Evolutionary conservation across 2,888 invertebrate species (phyloP).

Genomic region (Endomychus coccineus): DNA sequence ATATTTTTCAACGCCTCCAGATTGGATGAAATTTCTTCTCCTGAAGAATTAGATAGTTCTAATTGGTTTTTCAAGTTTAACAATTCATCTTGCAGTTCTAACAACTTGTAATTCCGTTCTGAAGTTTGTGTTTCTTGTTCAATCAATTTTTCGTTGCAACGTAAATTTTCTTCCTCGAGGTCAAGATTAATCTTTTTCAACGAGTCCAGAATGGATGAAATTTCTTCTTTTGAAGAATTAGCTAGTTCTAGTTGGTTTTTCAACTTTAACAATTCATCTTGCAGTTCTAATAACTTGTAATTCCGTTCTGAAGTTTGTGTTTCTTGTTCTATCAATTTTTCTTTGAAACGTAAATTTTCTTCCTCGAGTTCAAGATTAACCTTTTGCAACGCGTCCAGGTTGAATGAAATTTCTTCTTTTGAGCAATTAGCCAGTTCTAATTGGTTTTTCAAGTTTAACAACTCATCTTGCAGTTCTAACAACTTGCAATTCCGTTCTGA

Average conservation of each 20-base stretch:
- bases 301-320: background rate
- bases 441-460: too few species aligned
- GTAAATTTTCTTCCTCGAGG: too few species aligned
- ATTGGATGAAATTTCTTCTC: background rate
- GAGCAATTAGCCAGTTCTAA: too few species aligned
- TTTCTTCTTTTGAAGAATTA: too few species aligned
- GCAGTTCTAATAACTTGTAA: background rate
- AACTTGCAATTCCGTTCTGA: background rate
- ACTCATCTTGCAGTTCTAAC: background rate
- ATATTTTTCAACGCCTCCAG: background rate
- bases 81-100: background rate
- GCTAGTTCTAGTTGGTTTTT: too few species aligned
- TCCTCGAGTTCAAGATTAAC: slow-evolving; percentile 19
- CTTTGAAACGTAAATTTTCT: background rate
- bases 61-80: slow-evolving; percentile 11
- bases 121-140: background rate
- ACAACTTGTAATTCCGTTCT: background rate
- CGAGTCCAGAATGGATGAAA: too few species aligned
- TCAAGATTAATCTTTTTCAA: too few species aligned
- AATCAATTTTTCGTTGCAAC: too few species aligned
- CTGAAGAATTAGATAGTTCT: background rate
- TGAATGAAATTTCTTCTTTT: too few species aligned
- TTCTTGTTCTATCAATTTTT: too few species aligned
- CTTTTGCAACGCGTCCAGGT: slow-evolving; percentile 21
- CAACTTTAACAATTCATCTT: slow-evolving; percentile 7